Evolutionary conservation across 2,888 invertebrate genomes (phyloP).

Genomic region (Leptopilina syphax): DNA sequence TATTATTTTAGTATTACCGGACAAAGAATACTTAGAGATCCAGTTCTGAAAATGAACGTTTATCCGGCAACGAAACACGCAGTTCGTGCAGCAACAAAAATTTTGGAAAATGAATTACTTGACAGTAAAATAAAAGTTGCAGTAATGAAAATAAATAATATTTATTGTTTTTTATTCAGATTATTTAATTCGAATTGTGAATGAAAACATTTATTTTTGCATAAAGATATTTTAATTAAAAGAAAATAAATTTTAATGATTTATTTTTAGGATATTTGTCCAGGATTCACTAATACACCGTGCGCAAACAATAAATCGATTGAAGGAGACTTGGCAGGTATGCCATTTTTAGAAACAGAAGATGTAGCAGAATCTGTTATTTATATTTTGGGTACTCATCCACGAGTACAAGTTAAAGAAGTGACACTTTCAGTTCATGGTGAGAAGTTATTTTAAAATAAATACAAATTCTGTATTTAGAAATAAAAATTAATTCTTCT

Average conservation of each 20-base stretch:
- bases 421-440: constrained; percentile 44
- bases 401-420: constrained; percentile 68
- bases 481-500: too few species aligned
- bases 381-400: constrained; percentile 71
- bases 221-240: background rate
- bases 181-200: background rate
- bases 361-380: constrained; percentile 75
- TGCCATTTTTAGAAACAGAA: constrained; percentile 64
- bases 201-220: background rate
- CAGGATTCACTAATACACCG: constrained; percentile 80
- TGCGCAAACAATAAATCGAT: background rate
- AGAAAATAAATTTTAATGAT: background rate
- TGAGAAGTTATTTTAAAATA: too few species aligned
- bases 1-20: constrained; percentile 71
- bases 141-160: constrained; percentile 49
- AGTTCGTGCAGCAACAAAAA: constrained; percentile 79
- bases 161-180: too few species aligned
- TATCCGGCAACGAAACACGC: constrained; percentile 81
- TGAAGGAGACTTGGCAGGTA: background rate
- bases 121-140: constrained; percentile 63
- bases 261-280: constrained; percentile 80
- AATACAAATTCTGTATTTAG: too few species aligned
- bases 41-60: constrained; percentile 73
- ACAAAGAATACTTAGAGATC: constrained; percentile 75
- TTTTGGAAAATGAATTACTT: constrained; percentile 79